phyloP scores from a whole-genome alignment of 2,113 vertebrate species.

The Lamprotornis superbus region DNA sequence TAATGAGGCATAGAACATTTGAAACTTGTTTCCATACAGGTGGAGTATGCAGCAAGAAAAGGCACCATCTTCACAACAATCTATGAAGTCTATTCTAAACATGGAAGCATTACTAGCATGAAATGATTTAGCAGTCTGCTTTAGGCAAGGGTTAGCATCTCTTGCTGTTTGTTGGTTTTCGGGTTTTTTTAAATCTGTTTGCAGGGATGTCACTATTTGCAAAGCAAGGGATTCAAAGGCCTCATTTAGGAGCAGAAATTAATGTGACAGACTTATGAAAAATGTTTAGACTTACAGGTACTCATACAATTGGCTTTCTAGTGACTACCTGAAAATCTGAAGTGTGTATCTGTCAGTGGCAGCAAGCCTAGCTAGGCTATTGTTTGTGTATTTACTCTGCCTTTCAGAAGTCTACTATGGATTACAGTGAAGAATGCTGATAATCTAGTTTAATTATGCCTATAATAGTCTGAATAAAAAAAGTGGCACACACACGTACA shows the following conservation, averaged over 20 bases:
- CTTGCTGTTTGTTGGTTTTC: background rate
- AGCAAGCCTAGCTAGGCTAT: background rate
- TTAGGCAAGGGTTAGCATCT: background rate
- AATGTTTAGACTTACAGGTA: background rate
- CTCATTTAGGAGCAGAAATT: background rate
- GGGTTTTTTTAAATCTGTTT: background rate
- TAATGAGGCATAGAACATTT: background rate
- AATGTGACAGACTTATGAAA: background rate
- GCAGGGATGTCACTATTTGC: background rate
- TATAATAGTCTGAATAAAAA: background rate
- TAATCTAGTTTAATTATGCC: background rate
- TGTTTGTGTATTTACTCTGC: background rate
- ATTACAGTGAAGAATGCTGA: background rate
- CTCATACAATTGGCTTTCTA: background rate
- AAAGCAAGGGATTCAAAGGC: background rate
- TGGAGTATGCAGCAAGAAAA: background rate
- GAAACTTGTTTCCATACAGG: background rate
- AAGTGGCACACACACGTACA: too few relatives aligned
- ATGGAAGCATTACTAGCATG: background rate
- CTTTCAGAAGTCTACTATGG: background rate
- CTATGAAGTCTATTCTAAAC: background rate
- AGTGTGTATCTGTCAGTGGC: fast-evolving
- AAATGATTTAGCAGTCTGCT: background rate
- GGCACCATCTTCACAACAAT: background rate
- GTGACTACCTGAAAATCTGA: background rate